Evolutionary conservation across 1,140 invertebrate species (phyloP).

Genomic region (Hermetia illucens): DNA sequence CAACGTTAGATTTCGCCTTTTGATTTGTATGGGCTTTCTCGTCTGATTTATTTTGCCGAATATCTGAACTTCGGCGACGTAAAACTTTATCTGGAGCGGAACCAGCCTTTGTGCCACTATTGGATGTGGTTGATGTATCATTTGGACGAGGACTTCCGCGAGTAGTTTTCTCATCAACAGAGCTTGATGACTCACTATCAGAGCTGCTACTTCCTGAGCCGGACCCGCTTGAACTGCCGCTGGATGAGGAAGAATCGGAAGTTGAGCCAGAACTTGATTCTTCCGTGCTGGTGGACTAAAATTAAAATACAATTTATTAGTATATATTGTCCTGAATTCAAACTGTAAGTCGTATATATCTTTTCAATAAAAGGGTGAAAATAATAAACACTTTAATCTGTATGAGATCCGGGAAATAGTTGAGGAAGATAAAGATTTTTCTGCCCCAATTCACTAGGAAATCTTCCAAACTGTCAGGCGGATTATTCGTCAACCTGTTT

Average conservation of each 20-base stretch:
- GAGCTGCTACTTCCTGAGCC: slow-evolving; percentile 39
- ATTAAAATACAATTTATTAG: slow-evolving; percentile 7
- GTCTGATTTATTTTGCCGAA: slow-evolving; percentile 11
- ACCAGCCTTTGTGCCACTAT: slow-evolving; percentile 30
- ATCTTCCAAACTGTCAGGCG: no score
- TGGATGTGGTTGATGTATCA: slow-evolving; percentile 19
- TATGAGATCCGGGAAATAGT: no score
- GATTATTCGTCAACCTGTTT: no score
- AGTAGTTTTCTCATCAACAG: slow-evolving; percentile 26
- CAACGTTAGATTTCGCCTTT: neutral
- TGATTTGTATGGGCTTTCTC: slow-evolving; percentile 3
- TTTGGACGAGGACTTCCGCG: slow-evolving; percentile 6
- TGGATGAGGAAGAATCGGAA: slow-evolving; percentile 43
- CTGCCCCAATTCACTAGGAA: no score
- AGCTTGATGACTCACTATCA: slow-evolving; percentile 53
- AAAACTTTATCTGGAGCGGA: slow-evolving; percentile 36
- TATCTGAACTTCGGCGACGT: slow-evolving; percentile 27
- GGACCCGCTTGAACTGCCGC: slow-evolving; percentile 45
- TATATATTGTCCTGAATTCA: no score
- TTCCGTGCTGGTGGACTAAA: slow-evolving; percentile 39
- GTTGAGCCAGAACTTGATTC: slow-evolving; percentile 47
- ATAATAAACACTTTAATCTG: no score
- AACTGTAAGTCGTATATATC: no score
- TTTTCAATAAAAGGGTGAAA: no score
- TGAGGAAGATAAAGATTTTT: no score